A percentile compares a stretch with the other conserved stretches of the same genome.
These are phyloP conservation scores for Rhinichthys klamathensis DNA, from an alignment of 2,113 vertebrate genomes.

Conservation along the genomic window DNA sequence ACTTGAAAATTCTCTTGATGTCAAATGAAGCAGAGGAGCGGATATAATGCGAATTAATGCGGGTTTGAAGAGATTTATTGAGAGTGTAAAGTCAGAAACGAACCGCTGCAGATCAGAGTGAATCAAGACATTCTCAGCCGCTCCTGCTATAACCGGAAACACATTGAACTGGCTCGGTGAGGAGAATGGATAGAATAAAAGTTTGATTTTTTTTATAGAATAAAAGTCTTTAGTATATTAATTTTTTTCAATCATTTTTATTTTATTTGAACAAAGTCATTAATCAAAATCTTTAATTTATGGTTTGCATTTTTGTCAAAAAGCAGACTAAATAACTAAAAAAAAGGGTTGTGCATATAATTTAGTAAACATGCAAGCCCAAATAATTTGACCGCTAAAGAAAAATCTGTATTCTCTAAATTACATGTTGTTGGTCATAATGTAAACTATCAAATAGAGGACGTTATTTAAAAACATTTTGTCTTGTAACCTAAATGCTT, in stretches of 20 bases:
- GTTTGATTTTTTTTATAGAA: not conserved
- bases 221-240: not conserved
- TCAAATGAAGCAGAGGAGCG: not conserved
- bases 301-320: not conserved
- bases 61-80: conserved; percentile 7
- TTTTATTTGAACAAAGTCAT: not conserved
- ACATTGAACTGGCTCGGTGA: not conserved
- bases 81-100: not conserved
- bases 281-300: not conserved
- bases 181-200: not conserved
- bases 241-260: not conserved
- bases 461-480: not conserved
- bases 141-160: not conserved
- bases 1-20: not conserved
- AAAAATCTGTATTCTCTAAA: not conserved
- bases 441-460: not conserved
- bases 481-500: not conserved
- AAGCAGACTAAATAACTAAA: not conserved
- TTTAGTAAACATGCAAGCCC: not conserved
- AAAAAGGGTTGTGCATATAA: not conserved
- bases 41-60: not conserved
- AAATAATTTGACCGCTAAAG: not conserved
- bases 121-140: not conserved
- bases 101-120: not conserved
- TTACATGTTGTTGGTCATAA: not conserved